These are phyloP conservation scores for Sinocyclocheilus grahami DNA, from an alignment of 2,113 vertebrate genomes.

Conservation along the genomic window DNA sequence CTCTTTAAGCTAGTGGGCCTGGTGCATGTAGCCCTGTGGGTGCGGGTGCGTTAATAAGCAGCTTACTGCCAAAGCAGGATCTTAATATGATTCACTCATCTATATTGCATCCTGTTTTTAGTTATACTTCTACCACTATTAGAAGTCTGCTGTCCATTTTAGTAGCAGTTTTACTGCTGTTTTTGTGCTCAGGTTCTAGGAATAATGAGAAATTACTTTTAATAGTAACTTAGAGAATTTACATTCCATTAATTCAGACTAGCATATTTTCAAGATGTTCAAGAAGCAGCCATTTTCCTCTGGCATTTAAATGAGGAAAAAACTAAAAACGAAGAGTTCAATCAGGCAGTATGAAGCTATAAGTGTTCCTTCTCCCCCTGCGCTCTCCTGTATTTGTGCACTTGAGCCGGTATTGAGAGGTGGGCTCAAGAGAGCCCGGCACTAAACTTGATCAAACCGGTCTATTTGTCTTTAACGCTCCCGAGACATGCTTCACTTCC, in stretches of 20 bases:
- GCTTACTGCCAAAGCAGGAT: slow-evolving; percentile 32
- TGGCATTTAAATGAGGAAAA: background rate
- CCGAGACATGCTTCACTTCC: slow-evolving; percentile 62
- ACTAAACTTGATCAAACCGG: slow-evolving; percentile 64
- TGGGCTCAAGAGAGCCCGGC: slow-evolving; percentile 48
- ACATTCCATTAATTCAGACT: background rate
- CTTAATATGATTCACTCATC: slow-evolving; percentile 26
- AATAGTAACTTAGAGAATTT: no score
- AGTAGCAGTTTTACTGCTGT: background rate
- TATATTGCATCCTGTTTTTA: slow-evolving; percentile 42
- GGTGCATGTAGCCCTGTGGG: slow-evolving; percentile 16
- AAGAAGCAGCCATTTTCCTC: background rate
- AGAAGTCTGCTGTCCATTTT: background rate
- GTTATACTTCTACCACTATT: slow-evolving; percentile 36
- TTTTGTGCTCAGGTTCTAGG: background rate
- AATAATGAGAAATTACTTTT: no score
- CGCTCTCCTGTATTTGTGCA: slow-evolving; percentile 45
- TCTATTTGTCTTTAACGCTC: slow-evolving; percentile 65
- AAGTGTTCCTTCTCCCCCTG: slow-evolving; percentile 10
- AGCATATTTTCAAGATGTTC: background rate
- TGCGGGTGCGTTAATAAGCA: slow-evolving; percentile 44
- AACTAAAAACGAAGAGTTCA: background rate
- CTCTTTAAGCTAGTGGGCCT: slow-evolving; percentile 38
- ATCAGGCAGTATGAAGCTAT: slow-evolving; percentile 46
- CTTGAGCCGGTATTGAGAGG: slow-evolving; percentile 56